A percentile compares a stretch with the other conserved stretches of the same genome.
Evolutionary conservation across 2,113 vertebrate species (phyloP).

Genomic region (Salvelinus sp.): DNA sequence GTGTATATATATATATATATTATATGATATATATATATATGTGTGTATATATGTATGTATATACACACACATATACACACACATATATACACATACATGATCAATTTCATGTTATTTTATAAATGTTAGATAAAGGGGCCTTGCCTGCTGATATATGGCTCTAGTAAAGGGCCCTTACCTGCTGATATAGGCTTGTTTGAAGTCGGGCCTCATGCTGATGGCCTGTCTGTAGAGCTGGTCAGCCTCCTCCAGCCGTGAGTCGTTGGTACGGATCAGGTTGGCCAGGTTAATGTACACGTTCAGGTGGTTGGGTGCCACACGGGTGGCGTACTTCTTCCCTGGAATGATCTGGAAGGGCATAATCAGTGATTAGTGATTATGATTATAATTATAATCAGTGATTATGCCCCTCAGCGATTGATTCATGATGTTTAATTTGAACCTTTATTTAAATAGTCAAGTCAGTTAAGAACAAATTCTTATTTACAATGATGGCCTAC

Average conservation of each 20-base stretch:
- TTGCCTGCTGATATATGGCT: neutral
- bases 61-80: no score
- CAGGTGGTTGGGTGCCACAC: constrained; percentile 95
- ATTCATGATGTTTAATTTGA: no score
- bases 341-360: constrained; percentile 85
- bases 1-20: no score
- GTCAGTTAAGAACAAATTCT: no score
- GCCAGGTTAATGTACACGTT: constrained; percentile 99
- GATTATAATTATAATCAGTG: neutral
- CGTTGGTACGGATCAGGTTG: constrained; percentile 91
- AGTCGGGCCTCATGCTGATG: constrained; percentile 98
- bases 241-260: constrained; percentile 93
- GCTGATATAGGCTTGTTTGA: constrained; percentile 99
- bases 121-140: neutral
- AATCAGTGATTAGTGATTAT: neutral
- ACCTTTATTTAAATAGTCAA: no score
- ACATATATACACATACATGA: no score
- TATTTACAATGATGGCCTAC: no score
- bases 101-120: no score
- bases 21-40: no score
- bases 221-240: constrained; percentile 97
- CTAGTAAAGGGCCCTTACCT: constrained; percentile 70
- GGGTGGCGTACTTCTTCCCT: constrained; percentile 96
- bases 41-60: no score
- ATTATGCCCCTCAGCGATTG: no score